phyloP scores from a whole-genome alignment of 1,140 invertebrate genomes.

The Calliphora vicina region DNA sequence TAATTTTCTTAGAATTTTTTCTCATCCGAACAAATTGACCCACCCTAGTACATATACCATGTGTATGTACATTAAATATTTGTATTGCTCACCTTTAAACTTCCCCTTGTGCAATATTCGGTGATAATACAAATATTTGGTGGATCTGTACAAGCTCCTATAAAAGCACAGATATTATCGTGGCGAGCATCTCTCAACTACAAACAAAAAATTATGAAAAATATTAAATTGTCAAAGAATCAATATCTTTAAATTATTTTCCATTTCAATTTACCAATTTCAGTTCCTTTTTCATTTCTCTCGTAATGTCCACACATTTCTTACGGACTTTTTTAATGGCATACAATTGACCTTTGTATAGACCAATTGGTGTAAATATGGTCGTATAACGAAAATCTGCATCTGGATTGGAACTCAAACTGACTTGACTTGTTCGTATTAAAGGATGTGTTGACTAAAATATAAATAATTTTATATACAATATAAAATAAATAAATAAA shows the following conservation, averaged over 20 bases:
- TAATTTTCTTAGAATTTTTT: too few species aligned
- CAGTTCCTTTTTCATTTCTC: constrained; percentile 94
- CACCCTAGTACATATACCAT: too few species aligned
- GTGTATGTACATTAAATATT: too few species aligned
- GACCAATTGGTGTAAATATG: constrained; percentile 87
- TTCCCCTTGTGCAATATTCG: constrained; percentile 90
- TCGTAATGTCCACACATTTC: constrained; percentile 87
- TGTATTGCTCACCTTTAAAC: constrained; percentile 74
- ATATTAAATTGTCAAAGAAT: neutral
- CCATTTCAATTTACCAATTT: constrained; percentile 84
- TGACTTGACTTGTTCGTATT: constrained; percentile 84
- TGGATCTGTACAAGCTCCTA: constrained; percentile 91
- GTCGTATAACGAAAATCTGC: constrained; percentile 84
- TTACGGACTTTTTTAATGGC: constrained; percentile 87
- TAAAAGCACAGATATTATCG: constrained; percentile 91
- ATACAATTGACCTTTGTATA: constrained; percentile 84
- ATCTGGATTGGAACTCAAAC: constrained; percentile 85
- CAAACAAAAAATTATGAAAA: neutral
- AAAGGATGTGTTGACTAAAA: constrained; percentile 67
- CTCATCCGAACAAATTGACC: too few species aligned
- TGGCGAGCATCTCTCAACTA: constrained; percentile 89
- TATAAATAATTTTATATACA: neutral
- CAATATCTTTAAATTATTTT: constrained; percentile 41
- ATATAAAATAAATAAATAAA: too few species aligned
- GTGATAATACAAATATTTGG: constrained; percentile 89